Evolutionary conservation across 2,797 vertebrate species (phyloP).

Genomic region (Chromis chromis): DNA sequence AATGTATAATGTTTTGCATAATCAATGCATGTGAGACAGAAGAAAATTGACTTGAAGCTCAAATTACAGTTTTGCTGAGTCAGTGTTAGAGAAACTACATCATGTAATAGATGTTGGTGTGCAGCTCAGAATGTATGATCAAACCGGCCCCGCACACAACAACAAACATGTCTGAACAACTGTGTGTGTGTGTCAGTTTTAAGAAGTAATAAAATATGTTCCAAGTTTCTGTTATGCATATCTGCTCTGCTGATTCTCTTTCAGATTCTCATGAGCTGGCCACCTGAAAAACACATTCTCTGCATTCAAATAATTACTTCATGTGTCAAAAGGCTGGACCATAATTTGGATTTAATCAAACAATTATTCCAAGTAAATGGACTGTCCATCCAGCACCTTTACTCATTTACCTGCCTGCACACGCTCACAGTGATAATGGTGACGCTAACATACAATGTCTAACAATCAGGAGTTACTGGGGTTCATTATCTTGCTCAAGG

Average conservation of each 20-base stretch:
- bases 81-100: conserved; percentile 2
- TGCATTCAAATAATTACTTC: background rate
- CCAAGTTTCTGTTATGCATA: too few relatives aligned
- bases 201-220: background rate
- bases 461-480: too few relatives aligned
- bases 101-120: background rate
- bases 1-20: conserved; percentile 13
- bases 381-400: background rate
- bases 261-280: too few relatives aligned
- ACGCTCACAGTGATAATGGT: too few relatives aligned
- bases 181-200: background rate
- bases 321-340: too few relatives aligned
- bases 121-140: background rate
- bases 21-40: conserved; percentile 16
- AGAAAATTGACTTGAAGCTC: background rate
- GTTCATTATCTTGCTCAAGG: too few relatives aligned
- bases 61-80: conserved; percentile 5
- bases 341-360: too few relatives aligned
- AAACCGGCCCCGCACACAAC: background rate
- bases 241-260: too few relatives aligned
- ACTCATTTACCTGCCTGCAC: too few relatives aligned
- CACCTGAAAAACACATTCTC: background rate
- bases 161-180: background rate
- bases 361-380: background rate
- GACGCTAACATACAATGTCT: too few relatives aligned